Evolutionary conservation across 1,140 invertebrate species (phyloP).

Genomic region (Drosophila chauvacae): DNA sequence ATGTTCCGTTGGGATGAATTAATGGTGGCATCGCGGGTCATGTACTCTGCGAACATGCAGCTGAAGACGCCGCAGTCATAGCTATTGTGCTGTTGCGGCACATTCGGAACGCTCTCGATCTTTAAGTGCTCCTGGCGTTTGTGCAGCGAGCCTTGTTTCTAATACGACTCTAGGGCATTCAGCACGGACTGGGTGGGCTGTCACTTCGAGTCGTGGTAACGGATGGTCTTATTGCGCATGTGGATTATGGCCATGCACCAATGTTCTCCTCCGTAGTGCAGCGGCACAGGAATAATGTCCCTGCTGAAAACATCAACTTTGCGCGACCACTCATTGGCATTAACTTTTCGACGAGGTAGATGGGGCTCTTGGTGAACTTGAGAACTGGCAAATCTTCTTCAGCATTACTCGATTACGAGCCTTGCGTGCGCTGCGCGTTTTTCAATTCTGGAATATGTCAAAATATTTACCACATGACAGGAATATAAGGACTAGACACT

Average conservation of each 20-base stretch:
- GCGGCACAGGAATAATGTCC: conserved; percentile 86
- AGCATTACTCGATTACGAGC: conserved; percentile 24
- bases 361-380: too few relatives aligned
- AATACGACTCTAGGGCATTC: conserved; percentile 89
- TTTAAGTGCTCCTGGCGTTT: conserved; percentile 93
- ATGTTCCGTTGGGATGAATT: conserved; percentile 92
- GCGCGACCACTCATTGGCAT: conserved; percentile 89
- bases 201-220: conserved; percentile 97
- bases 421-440: conserved; percentile 18
- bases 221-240: conserved; percentile 90
- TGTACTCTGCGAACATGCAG: conserved; percentile 97
- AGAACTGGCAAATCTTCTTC: conserved; percentile 3
- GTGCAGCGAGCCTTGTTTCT: conserved; percentile 93
- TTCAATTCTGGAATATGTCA: conserved; percentile 27
- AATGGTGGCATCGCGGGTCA: conserved; percentile 89
- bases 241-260: conserved; percentile 98
- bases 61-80: conserved; percentile 99
- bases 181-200: conserved; percentile 91
- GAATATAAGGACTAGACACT: not conserved
- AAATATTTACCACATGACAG: not conserved
- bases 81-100: conserved; percentile 98
- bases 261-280: conserved; percentile 96
- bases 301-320: conserved; percentile 86
- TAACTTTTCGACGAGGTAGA: too few relatives aligned
- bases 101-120: conserved; percentile 88